A percentile compares a stretch with the other conserved stretches of the same genome.
Conservation (phyloP, 2,888 invertebrate genomes). For the Syrphus vitripennis region DNA sequence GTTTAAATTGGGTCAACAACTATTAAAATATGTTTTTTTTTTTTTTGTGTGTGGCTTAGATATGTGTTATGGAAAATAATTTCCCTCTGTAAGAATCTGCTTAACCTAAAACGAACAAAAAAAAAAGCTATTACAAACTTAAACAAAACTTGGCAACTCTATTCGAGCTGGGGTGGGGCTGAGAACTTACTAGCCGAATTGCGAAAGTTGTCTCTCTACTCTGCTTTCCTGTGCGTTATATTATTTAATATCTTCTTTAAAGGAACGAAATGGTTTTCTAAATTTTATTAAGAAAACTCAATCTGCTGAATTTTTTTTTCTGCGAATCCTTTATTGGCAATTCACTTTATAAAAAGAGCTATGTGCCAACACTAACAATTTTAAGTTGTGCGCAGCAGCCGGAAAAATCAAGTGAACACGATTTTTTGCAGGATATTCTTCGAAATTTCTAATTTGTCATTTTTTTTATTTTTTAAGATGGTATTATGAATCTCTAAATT, state of each 20-base stretch:
- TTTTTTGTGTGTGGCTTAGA: too few relatives aligned
- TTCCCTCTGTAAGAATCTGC: not conserved
- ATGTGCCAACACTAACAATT: slow-evolving; percentile 48
- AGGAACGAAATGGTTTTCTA: not conserved
- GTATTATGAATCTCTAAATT: not conserved
- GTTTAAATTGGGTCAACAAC: slow-evolving; percentile 7
- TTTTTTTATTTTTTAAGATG: slow-evolving; percentile 15
- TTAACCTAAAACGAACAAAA: not conserved
- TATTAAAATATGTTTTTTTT: not conserved
- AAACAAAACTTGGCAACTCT: slow-evolving; percentile 58
- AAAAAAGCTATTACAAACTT: not conserved
- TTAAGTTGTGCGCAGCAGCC: slow-evolving; percentile 49
- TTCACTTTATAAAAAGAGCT: slow-evolving; percentile 17
- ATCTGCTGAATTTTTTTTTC: not conserved
- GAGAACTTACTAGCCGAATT: slow-evolving; percentile 17
- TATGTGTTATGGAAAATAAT: not conserved
- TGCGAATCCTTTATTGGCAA: not conserved
- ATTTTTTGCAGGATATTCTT: slow-evolving; percentile 29
- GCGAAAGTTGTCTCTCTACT: not conserved
- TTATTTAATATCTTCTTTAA: not conserved
- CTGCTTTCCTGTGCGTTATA: not conserved
- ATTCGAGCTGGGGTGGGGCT: slow-evolving; percentile 55
- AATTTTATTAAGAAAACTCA: slow-evolving; percentile 2
- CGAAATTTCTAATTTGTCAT: not conserved
- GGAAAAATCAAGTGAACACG: slow-evolving; percentile 35